phyloP scores from a whole-genome alignment of 2,113 vertebrate genomes.

The Cariama cristata region DNA sequence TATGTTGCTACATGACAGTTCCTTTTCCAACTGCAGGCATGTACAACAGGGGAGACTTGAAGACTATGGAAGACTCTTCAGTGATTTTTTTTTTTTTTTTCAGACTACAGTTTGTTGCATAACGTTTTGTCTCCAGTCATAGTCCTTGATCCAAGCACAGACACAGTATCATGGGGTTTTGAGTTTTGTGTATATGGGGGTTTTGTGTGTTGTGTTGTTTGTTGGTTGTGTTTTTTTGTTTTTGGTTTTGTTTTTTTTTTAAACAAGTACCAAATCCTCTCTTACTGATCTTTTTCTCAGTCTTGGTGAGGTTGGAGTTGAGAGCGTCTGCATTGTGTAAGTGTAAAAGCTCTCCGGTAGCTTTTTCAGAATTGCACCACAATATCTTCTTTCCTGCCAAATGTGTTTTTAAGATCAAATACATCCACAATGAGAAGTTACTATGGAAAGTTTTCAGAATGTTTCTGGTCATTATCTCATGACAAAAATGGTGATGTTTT shows the following conservation, averaged over 20 bases:
- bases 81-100: background rate
- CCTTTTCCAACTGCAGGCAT: background rate
- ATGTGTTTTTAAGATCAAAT: conserved; percentile 18
- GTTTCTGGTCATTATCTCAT: conserved; percentile 14
- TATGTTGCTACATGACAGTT: background rate
- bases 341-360: background rate
- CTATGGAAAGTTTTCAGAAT: conserved; percentile 19
- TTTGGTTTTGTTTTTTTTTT: background rate
- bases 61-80: background rate
- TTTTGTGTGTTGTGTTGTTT: background rate
- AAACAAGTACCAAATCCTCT: background rate
- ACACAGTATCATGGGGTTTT: background rate
- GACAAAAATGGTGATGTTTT: background rate
- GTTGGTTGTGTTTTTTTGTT: background rate
- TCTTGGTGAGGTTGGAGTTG: background rate
- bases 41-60: background rate
- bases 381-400: background rate
- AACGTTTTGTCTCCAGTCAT: background rate
- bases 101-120: background rate
- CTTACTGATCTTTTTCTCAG: background rate
- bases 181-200: background rate
- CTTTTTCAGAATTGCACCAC: background rate
- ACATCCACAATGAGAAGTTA: background rate
- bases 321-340: background rate
- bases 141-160: background rate